Base-by-base conservation (phyloP, 2,113 vertebrate species). In the Tricholaema leucomelas region DNA sequence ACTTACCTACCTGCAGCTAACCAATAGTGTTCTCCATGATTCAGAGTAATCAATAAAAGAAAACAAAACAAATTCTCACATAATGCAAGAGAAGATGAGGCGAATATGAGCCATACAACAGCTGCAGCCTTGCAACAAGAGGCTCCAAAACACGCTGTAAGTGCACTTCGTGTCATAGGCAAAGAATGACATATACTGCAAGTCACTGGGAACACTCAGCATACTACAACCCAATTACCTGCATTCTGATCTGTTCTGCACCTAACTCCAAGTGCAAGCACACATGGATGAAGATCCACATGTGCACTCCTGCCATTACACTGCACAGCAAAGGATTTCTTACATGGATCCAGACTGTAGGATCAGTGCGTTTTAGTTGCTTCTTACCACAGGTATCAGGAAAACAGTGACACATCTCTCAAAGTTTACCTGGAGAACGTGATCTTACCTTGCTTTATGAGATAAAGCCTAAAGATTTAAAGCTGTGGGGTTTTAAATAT, bases 211-310 rank as follows among this genome's bases (percentile, higher is more conserved):
- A 77, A 30, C 18, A 14, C 6, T 59, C 23, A 64, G 69, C 7
- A 35, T 2, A 12, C 23, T 24, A 50, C 36, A 88, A 80, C 15
- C 0, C 2, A 72, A 56, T 17, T 42, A 60, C 5, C 0, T 1
- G 4, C 27, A 36, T 10, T 69, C 54, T 60, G 44, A 23, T 25
- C 38, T 35, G 72, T 2, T n/a, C 46, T 46, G 33, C 2, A 3
- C 3, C 79, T 76, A 63, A 21, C 65, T 66, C 69, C 7, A 36
- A 66, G 12, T 7, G 28, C 21, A 38, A 36, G 12, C 58, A 78
- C 14, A 20, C 15, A 15, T 0, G 0, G 15, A 64, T 55, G 52
- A 36, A 70, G 78, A 38, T 69, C 27, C 44, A 14, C 0, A 0
- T 44, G 6, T n/a, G 63, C 19, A 5, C 27, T 85, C 38, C 38